A percentile compares a stretch with the other conserved stretches of the same genome.
Conservation (phyloP, 2,113 vertebrate genomes). For the Eurystomus gularis region DNA sequence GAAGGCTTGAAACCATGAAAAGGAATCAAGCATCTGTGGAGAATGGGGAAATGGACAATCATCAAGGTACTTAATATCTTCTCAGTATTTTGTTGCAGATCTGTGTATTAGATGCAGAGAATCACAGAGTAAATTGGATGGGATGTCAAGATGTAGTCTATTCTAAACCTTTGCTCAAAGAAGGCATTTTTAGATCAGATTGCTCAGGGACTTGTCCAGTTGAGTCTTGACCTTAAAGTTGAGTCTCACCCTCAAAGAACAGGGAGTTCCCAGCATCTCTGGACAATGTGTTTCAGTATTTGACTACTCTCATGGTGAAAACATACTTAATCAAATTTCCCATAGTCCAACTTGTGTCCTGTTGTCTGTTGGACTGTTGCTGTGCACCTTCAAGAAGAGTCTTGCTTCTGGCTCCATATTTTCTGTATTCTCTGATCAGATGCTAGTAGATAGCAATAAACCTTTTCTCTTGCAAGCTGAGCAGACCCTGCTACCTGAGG, state of each 20-base stretch:
- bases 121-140: background rate
- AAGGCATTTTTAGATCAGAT: background rate
- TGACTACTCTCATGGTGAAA: background rate
- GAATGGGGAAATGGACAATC: background rate
- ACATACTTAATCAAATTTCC: background rate
- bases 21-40: background rate
- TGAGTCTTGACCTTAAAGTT: background rate
- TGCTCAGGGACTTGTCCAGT: background rate
- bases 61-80: background rate
- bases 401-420: background rate
- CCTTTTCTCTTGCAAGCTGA: background rate
- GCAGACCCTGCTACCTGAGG: background rate
- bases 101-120: background rate
- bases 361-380: accelerated
- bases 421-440: background rate
- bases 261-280: background rate
- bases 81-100: background rate
- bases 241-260: background rate
- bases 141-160: background rate
- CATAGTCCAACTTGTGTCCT: background rate
- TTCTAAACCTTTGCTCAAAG: background rate
- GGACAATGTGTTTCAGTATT: background rate
- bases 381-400: background rate
- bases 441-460: background rate
- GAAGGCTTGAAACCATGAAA: background rate